Conservation (phyloP, 1,140 invertebrate genomes). For the Lordiphosa stackelbergi region DNA sequence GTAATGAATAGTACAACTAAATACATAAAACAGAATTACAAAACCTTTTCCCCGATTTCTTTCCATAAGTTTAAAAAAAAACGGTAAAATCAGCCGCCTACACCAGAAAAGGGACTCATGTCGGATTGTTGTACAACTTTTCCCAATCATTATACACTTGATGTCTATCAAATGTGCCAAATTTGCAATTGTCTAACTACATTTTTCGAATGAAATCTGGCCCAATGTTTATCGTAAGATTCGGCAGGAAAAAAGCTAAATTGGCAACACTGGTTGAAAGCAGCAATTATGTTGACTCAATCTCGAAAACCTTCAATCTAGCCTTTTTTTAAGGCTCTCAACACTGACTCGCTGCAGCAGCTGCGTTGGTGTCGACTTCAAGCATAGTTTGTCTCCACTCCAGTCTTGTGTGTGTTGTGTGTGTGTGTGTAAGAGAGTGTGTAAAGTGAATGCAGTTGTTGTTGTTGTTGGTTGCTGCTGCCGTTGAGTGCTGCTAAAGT, state of each 20-base stretch:
- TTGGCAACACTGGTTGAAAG: background rate
- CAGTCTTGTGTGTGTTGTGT: background rate
- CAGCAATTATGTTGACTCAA: background rate
- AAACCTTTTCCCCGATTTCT: too few species aligned
- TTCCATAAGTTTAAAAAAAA: too few species aligned
- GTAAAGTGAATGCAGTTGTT: conserved; percentile 38
- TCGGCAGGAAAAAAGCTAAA: background rate
- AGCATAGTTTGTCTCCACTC: conserved; percentile 1
- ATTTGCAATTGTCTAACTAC: too few species aligned
- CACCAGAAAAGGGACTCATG: too few species aligned
- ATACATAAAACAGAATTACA: too few species aligned
- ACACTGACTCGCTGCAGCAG: conserved; percentile 14
- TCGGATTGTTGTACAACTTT: too few species aligned
- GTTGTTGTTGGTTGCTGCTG: conserved; percentile 31
- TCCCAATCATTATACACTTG: too few species aligned
- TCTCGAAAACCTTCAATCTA: background rate
- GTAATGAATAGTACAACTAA: too few species aligned
- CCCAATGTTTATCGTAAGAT: too few species aligned
- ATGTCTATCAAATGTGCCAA: too few species aligned
- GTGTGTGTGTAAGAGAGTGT: conserved; percentile 11
- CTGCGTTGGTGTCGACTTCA: conserved; percentile 32
- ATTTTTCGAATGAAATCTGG: too few species aligned
- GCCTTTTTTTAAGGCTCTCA: background rate
- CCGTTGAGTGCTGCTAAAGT: conserved; percentile 49
- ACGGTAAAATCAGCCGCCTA: too few species aligned